Conservation (phyloP, 2,888 invertebrate genomes). For the Arrhopalites spinosus region DNA sequence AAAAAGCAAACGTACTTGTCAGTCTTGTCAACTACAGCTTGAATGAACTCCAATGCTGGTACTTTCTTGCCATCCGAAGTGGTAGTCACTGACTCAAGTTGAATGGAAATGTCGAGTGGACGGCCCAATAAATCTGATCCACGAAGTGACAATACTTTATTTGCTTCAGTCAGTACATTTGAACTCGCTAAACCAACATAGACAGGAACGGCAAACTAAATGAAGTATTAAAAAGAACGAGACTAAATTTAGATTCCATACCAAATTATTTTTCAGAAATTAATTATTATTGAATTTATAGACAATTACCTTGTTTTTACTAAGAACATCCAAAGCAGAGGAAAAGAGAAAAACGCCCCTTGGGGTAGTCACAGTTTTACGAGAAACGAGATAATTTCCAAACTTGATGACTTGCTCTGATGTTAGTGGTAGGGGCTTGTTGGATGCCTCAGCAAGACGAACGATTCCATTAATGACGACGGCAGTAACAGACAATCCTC, state of each 20-base stretch:
- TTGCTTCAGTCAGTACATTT: conserved; percentile 74
- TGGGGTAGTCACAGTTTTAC: conserved; percentile 84
- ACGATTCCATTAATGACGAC: conserved; percentile 68
- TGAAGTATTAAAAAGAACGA: too few relatives aligned
- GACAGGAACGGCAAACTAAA: conserved; percentile 75
- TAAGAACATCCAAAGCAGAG: conserved; percentile 74
- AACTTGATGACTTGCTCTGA: conserved; percentile 81
- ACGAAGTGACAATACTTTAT: conserved; percentile 70
- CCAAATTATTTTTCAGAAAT: too few relatives aligned
- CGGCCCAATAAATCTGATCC: conserved; percentile 78
- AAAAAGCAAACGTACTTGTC: conserved; percentile 44
- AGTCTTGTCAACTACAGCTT: conserved; percentile 42
- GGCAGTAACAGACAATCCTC: conserved; percentile 80
- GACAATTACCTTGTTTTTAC: conserved; percentile 71
- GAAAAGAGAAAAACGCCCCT: conserved; percentile 82
- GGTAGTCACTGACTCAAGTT: conserved; percentile 46
- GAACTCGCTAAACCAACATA: conserved; percentile 80
- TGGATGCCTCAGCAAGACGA: conserved; percentile 67
- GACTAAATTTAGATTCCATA: too few relatives aligned
- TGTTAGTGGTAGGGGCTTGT: conserved; percentile 72
- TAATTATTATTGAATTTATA: too few relatives aligned
- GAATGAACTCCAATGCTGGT: conserved; percentile 46
- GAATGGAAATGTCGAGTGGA: conserved; percentile 63
- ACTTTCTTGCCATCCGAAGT: conserved; percentile 44
- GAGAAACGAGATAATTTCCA: conserved; percentile 84